These are phyloP conservation scores for Morinoia aosen DNA, from an alignment of 2,888 invertebrate genomes.

Conservation along the genomic window DNA sequence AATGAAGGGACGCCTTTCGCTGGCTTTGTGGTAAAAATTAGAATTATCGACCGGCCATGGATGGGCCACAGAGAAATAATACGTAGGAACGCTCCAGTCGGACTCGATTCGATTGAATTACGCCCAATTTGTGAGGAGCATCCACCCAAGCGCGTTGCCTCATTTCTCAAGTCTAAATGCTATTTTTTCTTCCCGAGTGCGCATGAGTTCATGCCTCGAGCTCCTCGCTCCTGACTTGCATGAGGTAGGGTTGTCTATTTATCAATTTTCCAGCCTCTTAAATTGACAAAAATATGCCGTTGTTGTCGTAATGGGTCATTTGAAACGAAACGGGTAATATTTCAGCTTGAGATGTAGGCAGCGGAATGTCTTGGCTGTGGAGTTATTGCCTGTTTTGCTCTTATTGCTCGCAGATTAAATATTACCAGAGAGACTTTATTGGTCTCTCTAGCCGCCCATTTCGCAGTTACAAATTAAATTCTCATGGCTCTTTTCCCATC, in stretches of 20 bases:
- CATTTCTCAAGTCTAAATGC: not conserved
- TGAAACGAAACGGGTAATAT: not conserved
- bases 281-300: constrained; percentile 10
- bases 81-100: not conserved
- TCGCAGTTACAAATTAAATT: not conserved
- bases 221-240: not conserved
- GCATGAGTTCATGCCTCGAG: not conserved
- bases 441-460: not conserved
- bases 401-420: constrained; percentile 20
- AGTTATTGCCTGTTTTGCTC: constrained; percentile 40
- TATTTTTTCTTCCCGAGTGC: not conserved
- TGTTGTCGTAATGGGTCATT: not conserved
- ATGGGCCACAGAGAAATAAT: not conserved
- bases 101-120: not conserved
- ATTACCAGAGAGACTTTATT: constrained; percentile 26
- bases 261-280: not conserved
- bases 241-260: not conserved
- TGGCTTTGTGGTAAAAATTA: constrained; percentile 16
- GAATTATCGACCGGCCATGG: not conserved
- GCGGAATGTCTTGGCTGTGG: not conserved
- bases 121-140: not conserved
- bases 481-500: not conserved
- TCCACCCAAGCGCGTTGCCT: not conserved
- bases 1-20: not conserved
- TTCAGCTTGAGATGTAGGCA: not conserved